Evolutionary conservation across 2,113 vertebrate genomes (phyloP).

Genomic region (Podiceps cristatus): DNA sequence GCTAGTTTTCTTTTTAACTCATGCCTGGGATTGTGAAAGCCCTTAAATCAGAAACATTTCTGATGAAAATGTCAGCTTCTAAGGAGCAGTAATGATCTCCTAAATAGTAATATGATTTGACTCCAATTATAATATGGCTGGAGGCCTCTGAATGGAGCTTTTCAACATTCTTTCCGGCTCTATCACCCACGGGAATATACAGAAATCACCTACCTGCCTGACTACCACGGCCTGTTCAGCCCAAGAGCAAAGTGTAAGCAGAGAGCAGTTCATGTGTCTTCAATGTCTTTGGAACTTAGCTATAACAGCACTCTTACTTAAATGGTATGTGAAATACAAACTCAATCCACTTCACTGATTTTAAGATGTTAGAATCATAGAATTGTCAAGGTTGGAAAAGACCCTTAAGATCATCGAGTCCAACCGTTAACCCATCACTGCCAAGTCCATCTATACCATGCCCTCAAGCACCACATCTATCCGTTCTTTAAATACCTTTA

Average conservation of each 20-base stretch:
- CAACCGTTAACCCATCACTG: too few relatives aligned
- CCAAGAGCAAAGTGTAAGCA: background rate
- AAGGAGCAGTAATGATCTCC: background rate
- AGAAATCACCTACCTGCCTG: background rate
- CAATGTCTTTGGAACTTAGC: rapidly evolving
- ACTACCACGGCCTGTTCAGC: background rate
- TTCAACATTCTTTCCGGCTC: background rate
- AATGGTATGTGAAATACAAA: background rate
- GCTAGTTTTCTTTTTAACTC: background rate
- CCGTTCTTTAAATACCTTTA: too few relatives aligned
- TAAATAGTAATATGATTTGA: background rate
- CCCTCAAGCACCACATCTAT: too few relatives aligned
- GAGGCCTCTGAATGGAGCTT: background rate
- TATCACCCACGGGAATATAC: background rate
- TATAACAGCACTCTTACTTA: background rate
- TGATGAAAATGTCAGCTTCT: background rate
- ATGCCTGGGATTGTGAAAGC: background rate
- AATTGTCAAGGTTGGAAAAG: too few relatives aligned
- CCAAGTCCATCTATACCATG: too few relatives aligned
- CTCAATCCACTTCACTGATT: background rate
- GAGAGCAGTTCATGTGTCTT: background rate
- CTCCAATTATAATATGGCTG: background rate
- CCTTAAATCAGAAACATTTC: background rate
- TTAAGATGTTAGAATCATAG: background rate
- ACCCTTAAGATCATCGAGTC: too few relatives aligned